A percentile compares a stretch with the other conserved stretches of the same genome.
These are phyloP conservation scores for Dipodomys stephensi DNA, from an alignment of 2,113 vertebrate genomes.

Conservation along the genomic window DNA sequence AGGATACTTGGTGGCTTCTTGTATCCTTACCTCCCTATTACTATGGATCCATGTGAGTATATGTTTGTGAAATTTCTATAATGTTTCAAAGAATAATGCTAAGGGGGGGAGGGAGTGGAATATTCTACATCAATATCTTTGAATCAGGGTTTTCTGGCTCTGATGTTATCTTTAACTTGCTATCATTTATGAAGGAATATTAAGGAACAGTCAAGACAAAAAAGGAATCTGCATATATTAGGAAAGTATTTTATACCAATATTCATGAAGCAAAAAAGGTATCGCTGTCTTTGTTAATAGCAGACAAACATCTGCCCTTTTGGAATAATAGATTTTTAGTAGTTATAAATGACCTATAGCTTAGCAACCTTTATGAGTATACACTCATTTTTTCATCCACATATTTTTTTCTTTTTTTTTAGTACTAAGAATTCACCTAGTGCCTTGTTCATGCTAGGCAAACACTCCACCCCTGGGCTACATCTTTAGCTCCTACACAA, in stretches of 20 bases:
- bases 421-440: neutral
- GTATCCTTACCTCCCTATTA: neutral
- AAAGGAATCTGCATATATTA: conserved; percentile 15
- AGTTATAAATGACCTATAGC: neutral
- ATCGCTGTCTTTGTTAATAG: neutral
- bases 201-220: neutral
- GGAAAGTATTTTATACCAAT: conserved; percentile 31
- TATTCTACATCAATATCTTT: conserved; percentile 34
- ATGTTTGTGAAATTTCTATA: neutral
- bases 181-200: conserved; percentile 13
- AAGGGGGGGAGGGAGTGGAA: neutral
- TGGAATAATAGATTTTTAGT: neutral
- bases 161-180: neutral
- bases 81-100: conserved; percentile 4
- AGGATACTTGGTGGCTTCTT: neutral
- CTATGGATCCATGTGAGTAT: neutral
- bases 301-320: neutral
- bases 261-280: neutral
- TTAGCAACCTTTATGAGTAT: neutral
- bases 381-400: neutral
- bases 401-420: too few relatives aligned
- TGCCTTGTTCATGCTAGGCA: neutral
- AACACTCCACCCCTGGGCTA: neutral
- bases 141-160: neutral
- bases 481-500: neutral